These are phyloP conservation scores for Lates japonicus DNA, from an alignment of 2,797 vertebrate genomes.

Conservation along the genomic window DNA sequence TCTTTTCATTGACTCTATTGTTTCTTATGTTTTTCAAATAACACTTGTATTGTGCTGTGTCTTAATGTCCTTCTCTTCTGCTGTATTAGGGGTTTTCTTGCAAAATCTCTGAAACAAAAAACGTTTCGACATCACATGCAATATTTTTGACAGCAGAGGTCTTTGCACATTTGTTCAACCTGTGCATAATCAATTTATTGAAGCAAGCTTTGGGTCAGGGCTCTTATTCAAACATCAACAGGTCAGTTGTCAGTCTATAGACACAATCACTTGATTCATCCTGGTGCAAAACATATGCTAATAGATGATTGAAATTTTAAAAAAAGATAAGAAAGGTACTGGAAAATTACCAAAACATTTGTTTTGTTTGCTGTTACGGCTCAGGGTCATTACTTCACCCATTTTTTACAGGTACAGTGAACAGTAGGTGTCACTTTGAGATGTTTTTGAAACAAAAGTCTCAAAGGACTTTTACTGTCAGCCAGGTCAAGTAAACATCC, in stretches of 20 bases:
- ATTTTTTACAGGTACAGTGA: neutral
- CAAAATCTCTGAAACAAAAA: no score
- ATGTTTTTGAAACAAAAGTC: conserved; percentile 34
- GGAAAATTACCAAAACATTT: neutral
- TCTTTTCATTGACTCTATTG: no score
- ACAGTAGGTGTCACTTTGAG: conserved; percentile 1
- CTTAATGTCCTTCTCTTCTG: no score
- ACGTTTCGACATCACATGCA: no score
- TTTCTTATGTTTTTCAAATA: no score
- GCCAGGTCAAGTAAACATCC: conserved; percentile 33
- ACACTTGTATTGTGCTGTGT: no score
- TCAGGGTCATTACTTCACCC: neutral
- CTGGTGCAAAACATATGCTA: neutral
- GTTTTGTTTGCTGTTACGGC: neutral
- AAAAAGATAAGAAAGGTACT: neutral
- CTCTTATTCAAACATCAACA: neutral
- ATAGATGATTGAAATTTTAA: no score
- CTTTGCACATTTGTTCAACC: neutral
- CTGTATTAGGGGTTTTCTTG: no score
- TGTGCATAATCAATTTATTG: neutral
- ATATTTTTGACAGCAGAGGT: no score
- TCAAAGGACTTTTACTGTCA: conserved; percentile 23
- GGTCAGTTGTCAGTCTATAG: no score
- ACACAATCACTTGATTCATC: no score
- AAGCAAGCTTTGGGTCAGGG: neutral